These are phyloP conservation scores for Zosterops hypoxanthus DNA, from an alignment of 2,113 vertebrate genomes.

Conservation along the genomic window DNA sequence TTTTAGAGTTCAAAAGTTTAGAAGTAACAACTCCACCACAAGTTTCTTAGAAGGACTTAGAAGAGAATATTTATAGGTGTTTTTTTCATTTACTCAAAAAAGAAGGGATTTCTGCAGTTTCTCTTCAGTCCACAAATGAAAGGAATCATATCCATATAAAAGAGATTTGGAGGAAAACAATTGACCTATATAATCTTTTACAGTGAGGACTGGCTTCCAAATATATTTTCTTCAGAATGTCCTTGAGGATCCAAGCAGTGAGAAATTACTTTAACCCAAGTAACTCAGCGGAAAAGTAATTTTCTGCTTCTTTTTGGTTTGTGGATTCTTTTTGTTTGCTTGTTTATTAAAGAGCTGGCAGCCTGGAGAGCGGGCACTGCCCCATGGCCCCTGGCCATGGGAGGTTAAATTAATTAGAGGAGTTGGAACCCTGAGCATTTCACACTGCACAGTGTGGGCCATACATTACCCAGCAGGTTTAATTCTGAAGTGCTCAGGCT, in stretches of 20 bases:
- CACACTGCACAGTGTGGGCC: not conserved
- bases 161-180: not conserved
- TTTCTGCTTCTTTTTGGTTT: not conserved
- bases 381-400: not conserved
- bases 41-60: not conserved
- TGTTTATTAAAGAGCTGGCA: not conserved
- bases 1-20: not conserved
- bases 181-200: not conserved
- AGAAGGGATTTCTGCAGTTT: not conserved
- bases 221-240: not conserved
- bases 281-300: not conserved
- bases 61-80: not conserved
- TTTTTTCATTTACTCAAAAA: not conserved
- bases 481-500: not conserved
- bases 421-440: not conserved
- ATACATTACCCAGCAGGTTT: not conserved
- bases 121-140: not conserved
- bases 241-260: not conserved
- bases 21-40: not conserved
- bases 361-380: not conserved
- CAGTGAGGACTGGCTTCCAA: not conserved
- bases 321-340: not conserved
- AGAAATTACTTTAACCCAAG: not conserved
- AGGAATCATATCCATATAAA: not conserved
- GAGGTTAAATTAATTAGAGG: conserved; percentile 36